Evolutionary conservation across 92 coral and sea anemone species (phyloP).

Genomic region (Siderastrea siderea): DNA sequence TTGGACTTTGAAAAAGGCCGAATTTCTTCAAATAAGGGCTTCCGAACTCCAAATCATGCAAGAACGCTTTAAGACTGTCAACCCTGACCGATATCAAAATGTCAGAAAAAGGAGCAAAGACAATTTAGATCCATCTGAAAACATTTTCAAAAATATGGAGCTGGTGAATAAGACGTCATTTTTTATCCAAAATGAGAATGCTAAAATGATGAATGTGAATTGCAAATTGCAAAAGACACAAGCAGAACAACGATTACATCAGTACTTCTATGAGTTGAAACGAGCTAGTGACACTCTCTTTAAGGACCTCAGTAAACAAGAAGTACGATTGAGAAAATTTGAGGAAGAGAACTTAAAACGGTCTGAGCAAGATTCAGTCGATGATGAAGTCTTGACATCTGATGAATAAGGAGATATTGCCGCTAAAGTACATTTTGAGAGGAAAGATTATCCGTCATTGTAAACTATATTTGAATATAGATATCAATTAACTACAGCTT

Average conservation of each 20-base stretch:
- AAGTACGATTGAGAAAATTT: constrained; percentile 7
- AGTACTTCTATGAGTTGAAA: constrained; percentile 13
- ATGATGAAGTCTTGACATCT: neutral
- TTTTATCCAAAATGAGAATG: too few relatives aligned
- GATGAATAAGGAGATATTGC: neutral
- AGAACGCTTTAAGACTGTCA: constrained; percentile 6
- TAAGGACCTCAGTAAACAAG: neutral
- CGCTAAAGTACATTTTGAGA: neutral
- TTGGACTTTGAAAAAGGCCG: constrained; percentile 35
- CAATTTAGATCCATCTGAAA: neutral
- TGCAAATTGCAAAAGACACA: neutral
- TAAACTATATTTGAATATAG: too few relatives aligned
- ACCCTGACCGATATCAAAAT: neutral
- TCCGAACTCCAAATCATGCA: neutral
- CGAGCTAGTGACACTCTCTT: constrained; percentile 23
- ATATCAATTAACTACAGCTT: too few relatives aligned
- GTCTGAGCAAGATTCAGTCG: neutral
- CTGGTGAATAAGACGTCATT: neutral
- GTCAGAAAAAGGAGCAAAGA: neutral
- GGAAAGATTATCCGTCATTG: too few relatives aligned
- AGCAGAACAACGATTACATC: constrained; percentile 2
- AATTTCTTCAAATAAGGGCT: constrained; percentile 4
- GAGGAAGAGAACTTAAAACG: neutral
- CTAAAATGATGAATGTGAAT: too few relatives aligned
- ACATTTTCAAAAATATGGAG: neutral